phyloP scores from a whole-genome alignment of 2,113 vertebrate genomes.

The Odontophorus gujanensis region DNA sequence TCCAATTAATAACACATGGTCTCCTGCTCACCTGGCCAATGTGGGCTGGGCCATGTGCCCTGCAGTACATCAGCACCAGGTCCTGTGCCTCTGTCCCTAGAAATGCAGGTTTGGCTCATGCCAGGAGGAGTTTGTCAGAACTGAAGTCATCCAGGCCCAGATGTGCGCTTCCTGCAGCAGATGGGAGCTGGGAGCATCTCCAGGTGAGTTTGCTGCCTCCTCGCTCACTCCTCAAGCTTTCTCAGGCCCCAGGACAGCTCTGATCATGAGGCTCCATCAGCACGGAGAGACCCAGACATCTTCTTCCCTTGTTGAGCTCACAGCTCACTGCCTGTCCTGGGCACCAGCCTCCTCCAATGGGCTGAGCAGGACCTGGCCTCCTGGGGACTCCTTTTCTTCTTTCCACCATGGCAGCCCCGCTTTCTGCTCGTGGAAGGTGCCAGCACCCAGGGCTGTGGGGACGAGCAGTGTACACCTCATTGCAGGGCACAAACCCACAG shows the following conservation, averaged over 20 bases:
- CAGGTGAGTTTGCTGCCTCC: neutral
- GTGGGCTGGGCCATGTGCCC: no score
- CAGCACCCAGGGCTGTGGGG: neutral
- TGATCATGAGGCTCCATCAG: neutral
- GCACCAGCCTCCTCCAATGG: neutral
- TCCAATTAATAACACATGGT: neutral
- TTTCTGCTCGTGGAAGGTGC: neutral
- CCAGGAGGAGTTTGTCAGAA: neutral
- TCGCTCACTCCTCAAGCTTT: neutral
- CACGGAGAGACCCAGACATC: neutral
- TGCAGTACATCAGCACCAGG: no score
- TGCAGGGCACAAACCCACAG: neutral
- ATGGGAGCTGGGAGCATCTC: neutral
- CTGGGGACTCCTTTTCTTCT: neutral
- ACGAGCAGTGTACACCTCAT: neutral
- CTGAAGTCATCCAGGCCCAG: neutral
- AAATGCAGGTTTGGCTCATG: neutral
- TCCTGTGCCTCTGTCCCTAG: neutral
- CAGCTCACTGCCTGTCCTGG: accelerated
- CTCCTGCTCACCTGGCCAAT: neutral
- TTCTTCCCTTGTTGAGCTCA: neutral
- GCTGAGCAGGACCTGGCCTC: neutral
- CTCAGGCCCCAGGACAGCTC: neutral
- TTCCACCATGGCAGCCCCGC: neutral
- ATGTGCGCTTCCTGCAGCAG: neutral